Conservation (phyloP, 64 coral and sea anemone genomes). For the Pocillopora verrucosa region DNA sequence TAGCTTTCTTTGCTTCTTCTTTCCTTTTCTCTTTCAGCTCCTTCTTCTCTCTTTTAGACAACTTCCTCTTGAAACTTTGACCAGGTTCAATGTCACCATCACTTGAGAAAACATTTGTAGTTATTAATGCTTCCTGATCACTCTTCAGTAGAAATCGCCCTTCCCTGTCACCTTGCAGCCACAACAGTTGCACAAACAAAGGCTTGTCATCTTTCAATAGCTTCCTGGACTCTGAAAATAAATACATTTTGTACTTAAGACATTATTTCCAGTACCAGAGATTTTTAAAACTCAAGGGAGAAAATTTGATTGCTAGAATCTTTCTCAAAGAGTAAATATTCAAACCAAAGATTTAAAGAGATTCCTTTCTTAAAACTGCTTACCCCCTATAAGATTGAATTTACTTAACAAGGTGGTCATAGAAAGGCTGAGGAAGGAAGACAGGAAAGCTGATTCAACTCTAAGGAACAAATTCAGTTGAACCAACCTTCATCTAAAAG, state of each 20-base stretch:
- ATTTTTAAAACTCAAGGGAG: no score
- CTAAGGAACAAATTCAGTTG: no score
- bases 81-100: slow-evolving; percentile 44
- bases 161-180: slow-evolving; percentile 87
- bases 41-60: slow-evolving; percentile 94
- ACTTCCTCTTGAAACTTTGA: slow-evolving; percentile 72
- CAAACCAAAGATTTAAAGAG: no score
- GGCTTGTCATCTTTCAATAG: slow-evolving; percentile 68
- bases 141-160: slow-evolving; percentile 94
- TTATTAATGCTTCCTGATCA: slow-evolving; percentile 77
- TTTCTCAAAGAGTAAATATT: no score
- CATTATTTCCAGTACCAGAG: background rate
- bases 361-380: no score
- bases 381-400: no score
- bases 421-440: no score
- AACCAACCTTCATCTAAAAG: no score
- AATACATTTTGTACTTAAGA: background rate
- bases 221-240: slow-evolving; percentile 70
- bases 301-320: no score
- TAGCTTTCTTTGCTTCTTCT: slow-evolving; percentile 76
- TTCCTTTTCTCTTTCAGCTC: slow-evolving; percentile 78
- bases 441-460: no score
- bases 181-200: slow-evolving; percentile 81
- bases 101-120: slow-evolving; percentile 50
- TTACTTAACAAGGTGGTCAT: no score